phyloP scores from a whole-genome alignment of 1,140 invertebrate species.

The Cylas formicarius region DNA sequence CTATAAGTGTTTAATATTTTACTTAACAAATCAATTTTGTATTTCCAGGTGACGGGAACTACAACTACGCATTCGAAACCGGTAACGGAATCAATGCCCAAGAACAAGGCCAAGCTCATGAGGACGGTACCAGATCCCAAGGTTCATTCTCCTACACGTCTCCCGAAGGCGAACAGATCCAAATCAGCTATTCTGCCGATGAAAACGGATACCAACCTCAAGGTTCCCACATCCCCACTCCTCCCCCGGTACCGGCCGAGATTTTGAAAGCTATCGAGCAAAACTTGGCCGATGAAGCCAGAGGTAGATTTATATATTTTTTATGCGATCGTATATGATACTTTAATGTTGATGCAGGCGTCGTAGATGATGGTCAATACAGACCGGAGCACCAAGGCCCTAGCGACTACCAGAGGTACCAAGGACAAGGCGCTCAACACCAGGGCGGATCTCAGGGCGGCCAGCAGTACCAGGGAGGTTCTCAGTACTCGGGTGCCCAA shows the following conservation, averaged over 20 bases:
- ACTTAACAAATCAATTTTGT: too few species aligned
- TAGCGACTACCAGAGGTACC: slow-evolving; percentile 2
- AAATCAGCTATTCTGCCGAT: slow-evolving; percentile 50
- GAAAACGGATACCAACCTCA: slow-evolving; percentile 49
- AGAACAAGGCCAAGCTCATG: slow-evolving; percentile 51
- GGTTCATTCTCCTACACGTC: slow-evolving; percentile 51
- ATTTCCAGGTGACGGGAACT: slow-evolving; percentile 39
- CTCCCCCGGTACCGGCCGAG: slow-evolving; percentile 44
- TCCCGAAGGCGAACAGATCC: slow-evolving; percentile 47
- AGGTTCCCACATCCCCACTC: slow-evolving; percentile 45
- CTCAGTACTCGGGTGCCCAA: slow-evolving; percentile 7
- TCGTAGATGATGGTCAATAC: slow-evolving; percentile 34
- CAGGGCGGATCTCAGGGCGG: slow-evolving; percentile 11
- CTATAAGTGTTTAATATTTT: too few species aligned
- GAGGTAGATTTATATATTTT: too few species aligned
- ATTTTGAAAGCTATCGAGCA: slow-evolving; percentile 48
- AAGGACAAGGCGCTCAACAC: slow-evolving; percentile 5
- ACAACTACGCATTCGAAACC: slow-evolving; percentile 51
- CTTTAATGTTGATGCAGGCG: too few species aligned
- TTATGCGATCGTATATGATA: too few species aligned
- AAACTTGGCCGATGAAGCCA: slow-evolving; percentile 37
- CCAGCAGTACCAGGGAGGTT: slow-evolving; percentile 8
- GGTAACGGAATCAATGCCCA: slow-evolving; percentile 51
- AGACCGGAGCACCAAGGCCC: slow-evolving; percentile 18
- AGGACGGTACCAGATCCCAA: slow-evolving; percentile 54